Conservation (phyloP, 2,888 invertebrate species). For the Trimorus sp. region DNA sequence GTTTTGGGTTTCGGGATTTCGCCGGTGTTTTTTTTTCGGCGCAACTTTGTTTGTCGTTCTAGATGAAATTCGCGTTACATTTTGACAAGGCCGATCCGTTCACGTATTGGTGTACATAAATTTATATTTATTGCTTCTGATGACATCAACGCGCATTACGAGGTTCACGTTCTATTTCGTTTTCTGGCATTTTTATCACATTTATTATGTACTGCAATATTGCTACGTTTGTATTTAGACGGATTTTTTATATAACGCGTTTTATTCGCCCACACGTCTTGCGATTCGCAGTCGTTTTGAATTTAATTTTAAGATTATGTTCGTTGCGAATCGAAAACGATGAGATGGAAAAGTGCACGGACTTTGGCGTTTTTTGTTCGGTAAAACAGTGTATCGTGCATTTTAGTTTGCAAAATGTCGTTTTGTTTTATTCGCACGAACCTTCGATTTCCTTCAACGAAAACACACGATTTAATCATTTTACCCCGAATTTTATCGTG, state of each 20-base stretch:
- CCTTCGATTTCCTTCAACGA: too few species aligned
- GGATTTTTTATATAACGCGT: not conserved
- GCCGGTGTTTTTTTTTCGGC: conserved; percentile 15
- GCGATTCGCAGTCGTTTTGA: conserved; percentile 1
- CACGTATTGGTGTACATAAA: conserved; percentile 68
- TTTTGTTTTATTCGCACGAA: too few species aligned
- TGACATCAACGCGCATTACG: conserved; percentile 44
- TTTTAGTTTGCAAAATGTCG: too few species aligned
- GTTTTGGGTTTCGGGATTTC: conserved; percentile 8
- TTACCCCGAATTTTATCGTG: too few species aligned
- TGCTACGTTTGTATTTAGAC: conserved; percentile 26
- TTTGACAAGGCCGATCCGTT: conserved; percentile 32
- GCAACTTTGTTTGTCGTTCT: conserved; percentile 3
- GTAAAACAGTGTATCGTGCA: too few species aligned
- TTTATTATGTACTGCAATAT: conserved; percentile 46
- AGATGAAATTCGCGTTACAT: conserved; percentile 37
- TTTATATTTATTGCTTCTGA: conserved; percentile 74
- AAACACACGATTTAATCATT: too few species aligned
- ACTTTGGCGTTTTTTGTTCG: not conserved
- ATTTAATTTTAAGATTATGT: not conserved
- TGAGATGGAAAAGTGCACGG: conserved; percentile 1
- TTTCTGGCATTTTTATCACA: conserved; percentile 46
- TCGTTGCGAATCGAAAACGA: conserved; percentile 1
- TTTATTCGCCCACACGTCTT: conserved; percentile 10
- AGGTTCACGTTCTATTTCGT: conserved; percentile 46